A percentile compares a stretch with the other conserved stretches of the same genome.
Evolutionary conservation across 2,888 invertebrate genomes (phyloP).

Genomic region (Acleris cristana): DNA sequence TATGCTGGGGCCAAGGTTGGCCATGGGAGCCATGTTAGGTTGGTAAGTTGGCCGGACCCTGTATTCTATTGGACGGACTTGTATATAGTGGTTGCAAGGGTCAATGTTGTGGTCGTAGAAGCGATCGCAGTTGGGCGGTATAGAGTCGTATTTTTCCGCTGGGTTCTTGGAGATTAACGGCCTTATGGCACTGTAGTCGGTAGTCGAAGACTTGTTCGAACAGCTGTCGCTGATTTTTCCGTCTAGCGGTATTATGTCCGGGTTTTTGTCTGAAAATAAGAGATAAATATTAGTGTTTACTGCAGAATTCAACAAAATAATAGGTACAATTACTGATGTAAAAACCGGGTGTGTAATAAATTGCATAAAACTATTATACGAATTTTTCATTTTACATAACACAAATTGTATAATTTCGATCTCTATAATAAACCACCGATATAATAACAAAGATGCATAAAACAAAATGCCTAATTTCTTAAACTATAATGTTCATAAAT

Average conservation of each 20-base stretch:
- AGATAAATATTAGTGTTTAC: slow-evolving; percentile 35
- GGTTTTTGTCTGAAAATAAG: slow-evolving; percentile 74
- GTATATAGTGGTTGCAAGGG: slow-evolving; percentile 71
- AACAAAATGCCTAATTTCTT: too few species aligned
- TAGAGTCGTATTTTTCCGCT: slow-evolving; percentile 69
- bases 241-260: slow-evolving; percentile 78
- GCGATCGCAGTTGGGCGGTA: slow-evolving; percentile 61
- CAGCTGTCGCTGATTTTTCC: slow-evolving; percentile 78
- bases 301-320: background rate
- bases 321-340: too few species aligned
- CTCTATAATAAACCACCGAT: too few species aligned
- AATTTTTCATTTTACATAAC: too few species aligned
- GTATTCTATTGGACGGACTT: slow-evolving; percentile 71
- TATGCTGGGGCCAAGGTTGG: slow-evolving; percentile 63
- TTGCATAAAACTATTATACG: too few species aligned
- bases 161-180: slow-evolving; percentile 70
- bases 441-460: too few species aligned
- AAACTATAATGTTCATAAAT: too few species aligned
- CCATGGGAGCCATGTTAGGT: slow-evolving; percentile 55
- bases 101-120: slow-evolving; percentile 72
- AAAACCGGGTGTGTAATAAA: too few species aligned
- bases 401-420: too few species aligned
- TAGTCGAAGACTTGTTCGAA: slow-evolving; percentile 75
- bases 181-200: slow-evolving; percentile 73
- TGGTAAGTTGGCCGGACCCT: slow-evolving; percentile 59